A percentile compares a stretch with the other conserved stretches of the same genome.
These are phyloP conservation scores for Lates japonicus DNA, from an alignment of 2,797 vertebrate genomes.

Conservation along the genomic window DNA sequence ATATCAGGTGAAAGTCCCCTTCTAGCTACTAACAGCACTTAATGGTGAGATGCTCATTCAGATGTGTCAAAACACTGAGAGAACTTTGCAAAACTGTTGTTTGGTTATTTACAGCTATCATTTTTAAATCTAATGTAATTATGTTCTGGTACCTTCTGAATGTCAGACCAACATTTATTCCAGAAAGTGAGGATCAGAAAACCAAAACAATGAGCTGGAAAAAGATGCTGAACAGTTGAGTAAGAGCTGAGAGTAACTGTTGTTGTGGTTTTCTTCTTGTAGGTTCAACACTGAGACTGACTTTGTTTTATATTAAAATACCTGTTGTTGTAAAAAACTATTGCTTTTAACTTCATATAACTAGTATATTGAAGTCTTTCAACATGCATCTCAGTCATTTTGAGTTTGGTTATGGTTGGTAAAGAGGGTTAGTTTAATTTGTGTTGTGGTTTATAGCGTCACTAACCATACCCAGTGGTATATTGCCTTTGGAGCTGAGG, in stretches of 20 bases:
- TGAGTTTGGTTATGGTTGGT: too few relatives aligned
- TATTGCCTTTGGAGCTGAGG: too few relatives aligned
- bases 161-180: background rate
- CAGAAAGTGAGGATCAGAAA: background rate
- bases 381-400: too few relatives aligned
- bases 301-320: background rate
- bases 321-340: background rate
- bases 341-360: too few relatives aligned
- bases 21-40: background rate
- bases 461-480: too few relatives aligned
- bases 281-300: background rate
- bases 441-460: background rate
- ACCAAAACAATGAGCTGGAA: background rate
- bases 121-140: background rate
- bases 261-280: background rate
- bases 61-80: background rate
- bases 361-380: too few relatives aligned
- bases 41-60: too few relatives aligned
- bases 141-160: background rate
- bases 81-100: background rate
- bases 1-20: constrained; percentile 88
- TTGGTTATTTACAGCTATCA: background rate
- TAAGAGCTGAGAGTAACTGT: background rate
- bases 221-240: background rate
- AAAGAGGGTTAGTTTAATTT: background rate